Base-by-base conservation (phyloP, 2,888 invertebrate genomes). In the Heliconius ethilla region DNA sequence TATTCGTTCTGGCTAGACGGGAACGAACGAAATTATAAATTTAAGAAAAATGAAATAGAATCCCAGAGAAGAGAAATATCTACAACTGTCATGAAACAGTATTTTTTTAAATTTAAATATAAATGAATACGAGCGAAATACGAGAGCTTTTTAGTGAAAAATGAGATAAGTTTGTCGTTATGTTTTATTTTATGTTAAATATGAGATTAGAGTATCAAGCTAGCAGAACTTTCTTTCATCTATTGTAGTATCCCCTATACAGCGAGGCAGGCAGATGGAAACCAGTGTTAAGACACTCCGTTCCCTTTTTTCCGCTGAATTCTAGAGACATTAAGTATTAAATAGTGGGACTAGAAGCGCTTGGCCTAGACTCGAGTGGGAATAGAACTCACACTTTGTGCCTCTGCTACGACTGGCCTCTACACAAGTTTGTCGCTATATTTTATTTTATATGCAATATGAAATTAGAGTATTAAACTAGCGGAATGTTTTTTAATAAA, bases 1-100 rank as follows among this genome's bases (percentile, higher is more conserved):
- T 65, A 77, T 74, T 73, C 37, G 73, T 62, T 40, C 29, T 77
- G 77, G 73, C 77, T 77, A 77, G 73, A 77, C 77, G 51, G 55
- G 66, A 73, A 66, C 72, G 59, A 69, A 77, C 65, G 40, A 74
- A 77, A 77, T 73, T 77, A 77, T 65, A 73, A 73, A 55, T 59
- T 77, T 66, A 67, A 77, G 27, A 40, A 5, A 65, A 55, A 67
- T 55, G 18, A 63, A 70, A 45, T 45, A 66, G 37, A 37, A 76
- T 25, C 33, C 29, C 29, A 65, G 37, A 51, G 33, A 63, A n/a
- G 40, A 77, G 25, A 63, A 62, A n/a, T 18, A 51, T 5, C 18
- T 15, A 55, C 67, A 55, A 66, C 65, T 77, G 59, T 74, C 74
- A 74, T 59, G 62, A 77, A 74, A 74, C 40, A 74, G 37, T 29